Evolutionary conservation across 1,140 invertebrate species (phyloP).

Genomic region (Eriocheir sinensis): DNA sequence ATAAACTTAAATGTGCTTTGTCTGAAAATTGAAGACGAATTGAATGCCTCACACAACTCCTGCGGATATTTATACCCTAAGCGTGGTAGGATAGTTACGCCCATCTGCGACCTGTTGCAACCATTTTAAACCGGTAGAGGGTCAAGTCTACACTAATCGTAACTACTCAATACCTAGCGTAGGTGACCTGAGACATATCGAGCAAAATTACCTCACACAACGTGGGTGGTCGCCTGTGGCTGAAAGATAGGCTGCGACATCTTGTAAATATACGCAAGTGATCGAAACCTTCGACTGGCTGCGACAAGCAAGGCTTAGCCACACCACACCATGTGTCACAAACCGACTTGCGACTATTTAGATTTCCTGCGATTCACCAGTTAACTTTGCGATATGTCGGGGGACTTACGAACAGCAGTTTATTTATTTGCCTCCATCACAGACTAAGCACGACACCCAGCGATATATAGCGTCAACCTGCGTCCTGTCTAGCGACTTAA

Average conservation of each 20-base stretch:
- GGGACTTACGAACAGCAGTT: background rate
- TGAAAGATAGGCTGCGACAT: background rate
- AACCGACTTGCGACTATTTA: too few relatives aligned
- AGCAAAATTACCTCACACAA: background rate
- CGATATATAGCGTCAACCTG: background rate
- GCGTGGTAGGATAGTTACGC: background rate
- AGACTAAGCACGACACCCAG: background rate
- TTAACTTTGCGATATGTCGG: background rate
- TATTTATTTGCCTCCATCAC: too few relatives aligned
- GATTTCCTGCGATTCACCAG: background rate
- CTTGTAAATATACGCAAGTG: background rate
- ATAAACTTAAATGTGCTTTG: constrained; percentile 2
- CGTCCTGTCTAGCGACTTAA: constrained; percentile 16
- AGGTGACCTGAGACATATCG: background rate
- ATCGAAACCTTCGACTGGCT: constrained; percentile 28
- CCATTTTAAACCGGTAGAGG: background rate
- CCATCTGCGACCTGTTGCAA: constrained; percentile 18
- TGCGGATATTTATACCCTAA: background rate
- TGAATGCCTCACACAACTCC: constrained; percentile 21
- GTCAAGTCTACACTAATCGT: constrained; percentile 13
- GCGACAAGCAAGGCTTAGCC: background rate
- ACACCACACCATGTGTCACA: too few relatives aligned
- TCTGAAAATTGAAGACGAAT: background rate
- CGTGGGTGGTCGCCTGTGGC: background rate
- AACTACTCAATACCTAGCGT: background rate